A percentile compares a stretch with the other conserved stretches of the same genome.
These are phyloP conservation scores for Blomia tropicalis DNA, from an alignment of 2,888 invertebrate species.

Conservation along the genomic window DNA sequence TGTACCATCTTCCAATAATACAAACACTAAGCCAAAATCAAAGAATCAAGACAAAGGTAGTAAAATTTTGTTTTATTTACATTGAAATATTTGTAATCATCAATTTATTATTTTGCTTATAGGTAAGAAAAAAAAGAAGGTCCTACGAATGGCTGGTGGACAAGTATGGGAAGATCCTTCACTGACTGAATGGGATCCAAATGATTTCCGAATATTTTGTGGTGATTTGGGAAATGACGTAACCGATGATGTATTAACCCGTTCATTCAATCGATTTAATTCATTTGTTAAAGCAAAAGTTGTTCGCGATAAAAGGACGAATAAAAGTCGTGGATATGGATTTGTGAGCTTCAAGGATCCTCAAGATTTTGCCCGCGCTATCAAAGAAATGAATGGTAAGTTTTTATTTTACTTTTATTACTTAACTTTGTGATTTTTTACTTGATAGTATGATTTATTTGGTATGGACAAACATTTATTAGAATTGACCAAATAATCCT, in stretches of 20 bases:
- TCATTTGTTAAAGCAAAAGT: slow-evolving; percentile 90
- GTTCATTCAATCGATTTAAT: slow-evolving; percentile 83
- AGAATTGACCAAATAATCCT: background rate
- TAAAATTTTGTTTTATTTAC: slow-evolving; percentile 23
- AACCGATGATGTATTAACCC: slow-evolving; percentile 85
- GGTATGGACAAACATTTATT: background rate
- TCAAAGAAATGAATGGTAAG: slow-evolving; percentile 98
- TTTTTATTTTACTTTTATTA: slow-evolving; percentile 5
- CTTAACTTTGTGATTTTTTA: background rate
- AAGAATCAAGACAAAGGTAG: slow-evolving; percentile 12
- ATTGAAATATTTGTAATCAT: background rate
- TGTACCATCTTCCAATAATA: background rate
- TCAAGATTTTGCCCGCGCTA: slow-evolving; percentile 88
- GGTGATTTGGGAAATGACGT: slow-evolving; percentile 99
- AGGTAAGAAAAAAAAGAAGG: slow-evolving; percentile 49
- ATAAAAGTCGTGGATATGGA: slow-evolving; percentile 96
- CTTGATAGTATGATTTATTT: background rate
- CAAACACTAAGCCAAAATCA: background rate
- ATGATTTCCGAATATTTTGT: slow-evolving; percentile 95
- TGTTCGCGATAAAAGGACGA: slow-evolving; percentile 82
- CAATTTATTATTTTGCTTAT: slow-evolving; percentile 24
- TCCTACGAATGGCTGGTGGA: slow-evolving; percentile 79
- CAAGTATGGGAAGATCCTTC: slow-evolving; percentile 91
- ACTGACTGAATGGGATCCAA: slow-evolving; percentile 89
- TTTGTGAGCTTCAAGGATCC: slow-evolving; percentile 97